Conservation (phyloP, 2,113 vertebrate species). For the Cyphomyrus discorhynchus region DNA sequence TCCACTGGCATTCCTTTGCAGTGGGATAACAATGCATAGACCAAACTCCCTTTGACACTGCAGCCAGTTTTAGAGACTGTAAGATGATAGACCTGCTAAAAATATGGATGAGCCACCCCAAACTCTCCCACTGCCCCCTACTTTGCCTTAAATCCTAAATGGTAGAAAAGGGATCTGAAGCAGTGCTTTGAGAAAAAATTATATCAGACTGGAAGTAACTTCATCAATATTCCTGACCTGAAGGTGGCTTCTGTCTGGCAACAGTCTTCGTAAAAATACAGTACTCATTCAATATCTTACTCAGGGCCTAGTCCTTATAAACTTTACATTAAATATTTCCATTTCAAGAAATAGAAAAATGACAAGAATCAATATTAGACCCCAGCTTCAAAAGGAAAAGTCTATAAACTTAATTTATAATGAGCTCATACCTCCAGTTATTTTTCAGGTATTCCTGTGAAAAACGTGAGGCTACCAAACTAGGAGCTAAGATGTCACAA, state of each 20-base stretch:
- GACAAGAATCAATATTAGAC: neutral
- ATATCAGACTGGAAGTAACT: neutral
- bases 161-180: neutral
- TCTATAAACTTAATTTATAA: neutral
- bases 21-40: neutral
- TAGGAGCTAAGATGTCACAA: neutral
- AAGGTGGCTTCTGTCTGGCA: neutral
- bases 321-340: neutral
- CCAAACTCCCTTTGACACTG: neutral
- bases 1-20: neutral
- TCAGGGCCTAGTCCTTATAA: neutral
- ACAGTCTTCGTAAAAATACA: neutral
- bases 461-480: neutral
- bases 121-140: neutral
- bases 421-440: neutral
- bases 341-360: neutral
- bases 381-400: neutral
- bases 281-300: neutral
- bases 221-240: neutral
- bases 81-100: slow-evolving; percentile 1
- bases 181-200: neutral
- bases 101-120: slow-evolving; percentile 8
- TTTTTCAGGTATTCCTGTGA: neutral
- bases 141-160: neutral
- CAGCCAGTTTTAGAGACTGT: slow-evolving; percentile 4